Evolutionary conservation across 1,140 invertebrate species (phyloP), one percentile per base, ranked within the genome.

Genomic region (Stratiolaelaps scimitus): DNA sequence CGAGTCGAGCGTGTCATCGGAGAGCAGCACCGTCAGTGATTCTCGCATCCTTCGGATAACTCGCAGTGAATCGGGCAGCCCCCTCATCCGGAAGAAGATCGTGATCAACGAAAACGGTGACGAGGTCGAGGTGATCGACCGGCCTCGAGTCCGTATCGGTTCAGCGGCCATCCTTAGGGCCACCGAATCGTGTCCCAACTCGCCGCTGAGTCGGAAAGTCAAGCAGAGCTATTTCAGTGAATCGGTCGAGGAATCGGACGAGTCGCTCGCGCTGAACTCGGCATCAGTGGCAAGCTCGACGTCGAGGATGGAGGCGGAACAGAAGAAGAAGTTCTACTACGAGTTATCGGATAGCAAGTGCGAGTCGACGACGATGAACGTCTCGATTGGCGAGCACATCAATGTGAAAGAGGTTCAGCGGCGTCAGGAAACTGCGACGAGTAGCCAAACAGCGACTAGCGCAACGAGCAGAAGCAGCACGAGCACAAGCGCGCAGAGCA

Each of bases 21-120:
- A 60, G 6, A 60, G 53, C 23, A 60, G 53, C 53, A 60, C 53
- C 15, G 26, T 60, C 53, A 60, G 53, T 23, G 53, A 60, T 60
- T 60, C 53, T 2, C 53, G 53, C 15, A 60, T 26, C 53, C 15
- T 60, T 26, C 53, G 23, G 15, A 34, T 26, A n/a, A 26, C 23
- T 60, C 53, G 53, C 17, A 60, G 23, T 34, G 23, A 26, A 34
- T 20, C 53, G 34, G 53, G 23, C 15, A 26, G 53, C 26, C 53
- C 53, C 26, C 26, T 60, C 15, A 60, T 60, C 5, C 23, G 26
- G 10, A n/a, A 2, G 53, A 60, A 34, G 53, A 1, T 60, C 15
- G 13, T 26, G 23, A 60, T 34, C 17, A 26, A 23, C 53, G 53
- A 26, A 17, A 60, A 23, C 53, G 34, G 26, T 15, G 53, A 60